Base-by-base conservation (phyloP, 2,888 invertebrate species). In the Taphrorychus bicolor region DNA sequence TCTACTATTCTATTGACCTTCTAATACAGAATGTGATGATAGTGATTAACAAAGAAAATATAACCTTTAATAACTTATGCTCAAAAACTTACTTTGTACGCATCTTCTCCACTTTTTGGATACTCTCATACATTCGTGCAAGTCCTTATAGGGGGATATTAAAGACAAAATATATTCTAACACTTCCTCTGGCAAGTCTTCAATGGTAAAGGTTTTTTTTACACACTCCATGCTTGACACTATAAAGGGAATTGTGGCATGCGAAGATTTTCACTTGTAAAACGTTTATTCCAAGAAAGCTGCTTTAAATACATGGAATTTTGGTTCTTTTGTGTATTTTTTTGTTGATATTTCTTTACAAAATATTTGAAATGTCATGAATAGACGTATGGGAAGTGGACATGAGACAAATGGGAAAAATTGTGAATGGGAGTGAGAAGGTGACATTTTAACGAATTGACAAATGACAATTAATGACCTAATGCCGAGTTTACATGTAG, bases 181-280 rank as follows among this genome's bases (percentile, higher is more conserved):
- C 64, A 98, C 90, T 86, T 97, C 97, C 81, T 96, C 95, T 45
- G 98, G 97, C 71, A 98, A 84, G 81, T 92, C 90, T 78, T 91
- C 89, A 59, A 88, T 85, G 11, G 76, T 76, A 7, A 22, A 7
- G n/a, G 1, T 19, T 7, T 32, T 19, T 22, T 40, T 18, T 1
- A 21, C 16, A 48, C 16, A 66, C 9, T 45, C 45, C 45, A 45
- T 45, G 7, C 0, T 45, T 45, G 45, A 16, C 14, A n/a, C 45
- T 45, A 16, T 32, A 11, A 32, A 32, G 9, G 9, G 7, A 11
- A 32, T 11, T 32, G 32, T 32, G 32, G 32, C 32, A 32, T 32
- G 32, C 11, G 32, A 32, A 32, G 32, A 32, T 32, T n/a, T n/a
- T n/a, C n/a, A 32, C 32, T 32, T 9, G 11, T 32, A 32, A 32